These are phyloP conservation scores for Melospiza melodia DNA, from an alignment of 2,113 vertebrate species.

Conservation along the genomic window DNA sequence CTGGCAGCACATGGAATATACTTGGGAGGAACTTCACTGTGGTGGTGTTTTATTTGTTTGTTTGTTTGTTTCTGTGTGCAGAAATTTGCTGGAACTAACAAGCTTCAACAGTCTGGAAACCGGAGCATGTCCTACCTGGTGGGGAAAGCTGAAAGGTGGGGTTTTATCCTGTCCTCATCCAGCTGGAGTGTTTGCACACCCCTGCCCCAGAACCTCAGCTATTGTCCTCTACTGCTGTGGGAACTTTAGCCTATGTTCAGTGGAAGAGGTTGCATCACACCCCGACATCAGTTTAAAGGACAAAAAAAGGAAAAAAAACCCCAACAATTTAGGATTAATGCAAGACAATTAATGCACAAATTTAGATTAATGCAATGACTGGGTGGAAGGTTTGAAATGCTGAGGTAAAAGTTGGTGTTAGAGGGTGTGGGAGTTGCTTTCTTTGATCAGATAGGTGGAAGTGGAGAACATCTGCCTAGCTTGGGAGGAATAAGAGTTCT, in stretches of 20 bases:
- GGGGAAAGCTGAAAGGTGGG: conserved; percentile 86
- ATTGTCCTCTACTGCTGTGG: neutral
- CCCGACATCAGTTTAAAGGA: neutral
- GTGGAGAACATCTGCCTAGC: neutral
- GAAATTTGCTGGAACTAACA: conserved; percentile 81
- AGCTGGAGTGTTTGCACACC: neutral
- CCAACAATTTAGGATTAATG: neutral
- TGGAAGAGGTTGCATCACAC: neutral
- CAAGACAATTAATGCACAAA: neutral
- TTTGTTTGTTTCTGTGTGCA: conserved; percentile 55
- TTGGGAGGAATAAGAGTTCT: neutral
- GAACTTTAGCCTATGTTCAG: neutral
- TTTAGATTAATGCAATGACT: neutral
- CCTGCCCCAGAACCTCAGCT: neutral
- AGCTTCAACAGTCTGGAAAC: conserved; percentile 77
- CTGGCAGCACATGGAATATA: neutral
- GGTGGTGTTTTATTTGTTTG: neutral
- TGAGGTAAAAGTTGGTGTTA: neutral
- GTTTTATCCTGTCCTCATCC: neutral
- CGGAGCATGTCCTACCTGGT: conserved; percentile 89
- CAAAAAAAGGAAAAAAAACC: rapidly evolving
- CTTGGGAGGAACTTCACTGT: neutral
- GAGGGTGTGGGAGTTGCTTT: neutral
- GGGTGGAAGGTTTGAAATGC: neutral
- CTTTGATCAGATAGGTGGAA: neutral